Base-by-base conservation (phyloP, 2,797 vertebrate genomes). In the Ptychadena robeensis region DNA sequence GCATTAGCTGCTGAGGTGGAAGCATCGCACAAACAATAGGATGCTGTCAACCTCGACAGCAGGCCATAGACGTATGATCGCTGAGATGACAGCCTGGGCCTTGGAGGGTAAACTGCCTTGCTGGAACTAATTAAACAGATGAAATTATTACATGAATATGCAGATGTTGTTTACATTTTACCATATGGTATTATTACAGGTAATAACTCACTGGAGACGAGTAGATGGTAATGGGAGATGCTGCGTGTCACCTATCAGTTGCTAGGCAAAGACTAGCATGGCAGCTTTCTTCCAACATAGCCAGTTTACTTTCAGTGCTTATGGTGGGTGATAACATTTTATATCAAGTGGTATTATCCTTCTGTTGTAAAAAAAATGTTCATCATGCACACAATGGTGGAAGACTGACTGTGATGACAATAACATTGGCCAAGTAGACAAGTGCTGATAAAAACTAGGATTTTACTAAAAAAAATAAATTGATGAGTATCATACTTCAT, bases 71-170 rank as follows among this genome's bases (percentile, higher is more conserved):
- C 96, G 92, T 90, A 91, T 94, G 94, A 92, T 95, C 90, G 90
- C 90, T 85, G 90, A 93, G 92, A 94, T 97, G 96, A 98, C 96
- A 97, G 96, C 89, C 81, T 94, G 95, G 96, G 96, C 95, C 96
- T 96, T 95, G 91, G 95, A 97, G 97, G 97, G 96, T 96, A 98
- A 97, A 97, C 96, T 96, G 96, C 96, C 97, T 98, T 97, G 95
- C 97, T 97, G 96, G 96, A 98, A 97, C 97, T 98, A 98, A 99
- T 98, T 99, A 98, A 98, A 98, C 96, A 98, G 96, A 99, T 95
- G 96, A 98, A 98, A 97, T 98, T 98, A 97, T 96, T 96, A 98
- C 97, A 98, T 96, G 96, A 97, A 97, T 98, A 98, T 97, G 96
- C 97, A 99, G 97, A 98, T 98, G 96, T 97, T 98, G 96, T 98